Evolutionary conservation across 1,140 invertebrate genomes (phyloP).

Genomic region (Zaprionus capensis): DNA sequence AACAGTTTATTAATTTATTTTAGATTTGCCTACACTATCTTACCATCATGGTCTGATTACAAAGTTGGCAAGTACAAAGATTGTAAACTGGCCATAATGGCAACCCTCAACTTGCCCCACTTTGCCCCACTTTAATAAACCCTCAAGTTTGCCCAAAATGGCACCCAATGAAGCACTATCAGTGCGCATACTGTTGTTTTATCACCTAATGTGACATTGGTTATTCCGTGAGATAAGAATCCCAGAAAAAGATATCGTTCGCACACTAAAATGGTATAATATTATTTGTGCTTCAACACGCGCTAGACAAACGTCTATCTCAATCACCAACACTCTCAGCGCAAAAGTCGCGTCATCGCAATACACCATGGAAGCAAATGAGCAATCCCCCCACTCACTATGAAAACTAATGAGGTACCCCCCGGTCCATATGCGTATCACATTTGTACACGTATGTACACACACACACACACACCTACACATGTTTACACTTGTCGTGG

Average conservation of each 20-base stretch:
- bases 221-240: slow-evolving; percentile 11
- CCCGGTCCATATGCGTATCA: slow-evolving; percentile 14
- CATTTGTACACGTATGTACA: not conserved
- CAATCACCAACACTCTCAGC: not conserved
- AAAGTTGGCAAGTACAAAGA: not conserved
- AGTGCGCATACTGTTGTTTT: not conserved
- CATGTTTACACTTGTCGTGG: not conserved
- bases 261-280: not conserved
- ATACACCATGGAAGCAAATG: slow-evolving; percentile 17
- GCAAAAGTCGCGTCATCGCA: slow-evolving; percentile 14
- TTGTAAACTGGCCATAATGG: not conserved
- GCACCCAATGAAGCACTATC: not conserved
- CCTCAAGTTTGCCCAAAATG: not conserved
- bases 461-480: not conserved
- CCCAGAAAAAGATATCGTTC: not conserved
- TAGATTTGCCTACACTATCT: not conserved
- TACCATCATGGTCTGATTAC: not conserved
- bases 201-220: slow-evolving; percentile 11
- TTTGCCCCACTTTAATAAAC: slow-evolving; percentile 6
- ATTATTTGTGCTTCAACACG: slow-evolving; percentile 27
- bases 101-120: not conserved
- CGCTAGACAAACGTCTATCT: slow-evolving; percentile 7
- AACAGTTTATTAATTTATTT: too few species aligned
- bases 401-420: slow-evolving; percentile 17
- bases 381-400: not conserved